phyloP scores from a whole-genome alignment of 2,888 invertebrate species.

The Papilio gigon region DNA sequence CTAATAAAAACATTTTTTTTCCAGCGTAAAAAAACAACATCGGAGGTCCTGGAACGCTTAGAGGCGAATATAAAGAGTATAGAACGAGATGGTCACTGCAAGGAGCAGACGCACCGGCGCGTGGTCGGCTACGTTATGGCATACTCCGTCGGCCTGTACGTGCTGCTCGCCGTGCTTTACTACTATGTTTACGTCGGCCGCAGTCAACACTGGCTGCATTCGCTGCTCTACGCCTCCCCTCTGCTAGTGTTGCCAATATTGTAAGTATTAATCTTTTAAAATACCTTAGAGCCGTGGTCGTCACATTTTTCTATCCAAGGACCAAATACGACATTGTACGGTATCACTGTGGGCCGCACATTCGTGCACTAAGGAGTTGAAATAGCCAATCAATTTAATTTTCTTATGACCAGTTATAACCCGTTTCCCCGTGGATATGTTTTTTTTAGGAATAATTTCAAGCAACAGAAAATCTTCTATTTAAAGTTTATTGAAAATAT shows the following conservation, averaged over 20 bases:
- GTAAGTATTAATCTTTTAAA: constrained; percentile 89
- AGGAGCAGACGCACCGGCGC: constrained; percentile 90
- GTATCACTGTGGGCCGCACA: too few species aligned
- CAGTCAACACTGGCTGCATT: constrained; percentile 86
- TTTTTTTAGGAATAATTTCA: too few species aligned
- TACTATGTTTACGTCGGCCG: constrained; percentile 92
- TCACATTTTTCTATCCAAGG: too few species aligned
- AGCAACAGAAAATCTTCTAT: too few species aligned
- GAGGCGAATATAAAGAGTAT: constrained; percentile 91
- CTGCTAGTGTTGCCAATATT: constrained; percentile 90
- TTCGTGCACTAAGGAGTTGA: too few species aligned
- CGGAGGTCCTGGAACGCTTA: constrained; percentile 85
- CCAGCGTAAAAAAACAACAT: constrained; percentile 77
- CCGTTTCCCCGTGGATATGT: too few species aligned
- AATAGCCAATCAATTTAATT: too few species aligned
- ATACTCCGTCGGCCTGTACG: constrained; percentile 86
- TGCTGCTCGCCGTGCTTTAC: constrained; percentile 87
- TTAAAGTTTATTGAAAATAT: too few species aligned
- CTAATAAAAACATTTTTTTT: constrained; percentile 40
- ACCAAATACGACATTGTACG: too few species aligned
- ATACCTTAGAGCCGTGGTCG: too few species aligned
- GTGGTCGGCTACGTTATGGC: constrained; percentile 90
- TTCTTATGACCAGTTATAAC: too few species aligned
- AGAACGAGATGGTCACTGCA: constrained; percentile 89
- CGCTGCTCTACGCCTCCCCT: constrained; percentile 89